Evolutionary conservation across 2,888 invertebrate species (phyloP).

Genomic region (Timandra comae): DNA sequence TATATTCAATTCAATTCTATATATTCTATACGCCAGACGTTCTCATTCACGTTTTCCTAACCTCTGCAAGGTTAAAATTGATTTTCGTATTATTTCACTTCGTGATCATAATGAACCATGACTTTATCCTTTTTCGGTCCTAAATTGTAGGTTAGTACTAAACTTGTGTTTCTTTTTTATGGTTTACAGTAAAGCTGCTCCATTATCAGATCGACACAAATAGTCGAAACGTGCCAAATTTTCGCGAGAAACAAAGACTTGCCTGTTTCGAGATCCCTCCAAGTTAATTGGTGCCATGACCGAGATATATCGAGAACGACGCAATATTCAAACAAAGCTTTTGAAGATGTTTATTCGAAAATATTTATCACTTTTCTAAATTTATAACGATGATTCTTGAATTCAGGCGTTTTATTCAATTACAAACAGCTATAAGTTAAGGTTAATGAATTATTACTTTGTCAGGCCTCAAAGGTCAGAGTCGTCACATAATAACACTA

Average conservation of each 20-base stretch:
- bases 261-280: slow-evolving; percentile 39
- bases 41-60: too few relatives aligned
- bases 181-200: slow-evolving; percentile 13
- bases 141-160: slow-evolving; percentile 1
- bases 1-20: too few relatives aligned
- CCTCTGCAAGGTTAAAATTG: too few relatives aligned
- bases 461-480: slow-evolving; percentile 9
- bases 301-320: slow-evolving; percentile 39
- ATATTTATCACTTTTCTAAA: slow-evolving; percentile 2
- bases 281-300: slow-evolving; percentile 51
- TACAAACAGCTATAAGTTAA: too few relatives aligned
- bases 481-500: slow-evolving; percentile 14
- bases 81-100: neutral
- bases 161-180: slow-evolving; percentile 5
- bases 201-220: slow-evolving; percentile 49
- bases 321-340: slow-evolving; percentile 29
- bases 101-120: too few relatives aligned
- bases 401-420: neutral
- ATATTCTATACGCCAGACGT: too few relatives aligned
- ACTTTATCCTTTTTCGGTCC: neutral
- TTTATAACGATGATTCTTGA: neutral
- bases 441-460: too few relatives aligned
- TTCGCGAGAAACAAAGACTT: slow-evolving; percentile 49
- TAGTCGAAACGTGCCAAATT: slow-evolving; percentile 58
- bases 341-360: slow-evolving; percentile 15